Evolutionary conservation across 2,888 invertebrate genomes (phyloP).

Genomic region (Leuctra nigra): DNA sequence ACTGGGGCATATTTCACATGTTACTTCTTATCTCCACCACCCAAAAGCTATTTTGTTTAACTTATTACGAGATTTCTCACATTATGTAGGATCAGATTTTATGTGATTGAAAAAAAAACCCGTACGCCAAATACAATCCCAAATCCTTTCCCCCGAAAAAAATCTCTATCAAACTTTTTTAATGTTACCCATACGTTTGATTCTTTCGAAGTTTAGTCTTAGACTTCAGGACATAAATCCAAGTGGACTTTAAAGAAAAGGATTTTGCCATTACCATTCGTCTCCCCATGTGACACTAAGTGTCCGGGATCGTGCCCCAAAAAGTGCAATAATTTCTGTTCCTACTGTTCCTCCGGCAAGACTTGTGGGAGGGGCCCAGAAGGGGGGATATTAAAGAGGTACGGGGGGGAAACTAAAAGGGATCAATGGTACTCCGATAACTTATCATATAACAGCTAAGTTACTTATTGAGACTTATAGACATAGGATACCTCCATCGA

Average conservation of each 20-base stretch:
- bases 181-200: constrained; percentile 1
- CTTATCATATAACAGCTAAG: constrained; percentile 13
- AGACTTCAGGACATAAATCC: constrained; percentile 4
- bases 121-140: too few species aligned
- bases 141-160: too few species aligned
- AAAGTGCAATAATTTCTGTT: constrained; percentile 16
- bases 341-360: constrained; percentile 12
- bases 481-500: not conserved
- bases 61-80: too few species aligned
- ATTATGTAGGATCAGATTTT: too few species aligned
- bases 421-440: constrained; percentile 4
- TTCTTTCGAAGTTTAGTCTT: constrained; percentile 7
- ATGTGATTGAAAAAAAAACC: too few species aligned
- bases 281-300: constrained; percentile 9
- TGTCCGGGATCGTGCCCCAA: constrained; percentile 10
- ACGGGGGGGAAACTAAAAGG: constrained; percentile 4
- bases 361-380: not conserved
- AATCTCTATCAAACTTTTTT: too few species aligned
- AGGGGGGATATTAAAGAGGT: not conserved
- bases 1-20: too few species aligned
- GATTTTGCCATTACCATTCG: constrained; percentile 18
- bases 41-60: too few species aligned
- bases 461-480: constrained; percentile 1
- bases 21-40: too few species aligned
- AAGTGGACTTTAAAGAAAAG: constrained; percentile 15